Evolutionary conservation across 23 tunicate species (phyloP).

Genomic region (Aplidium turbinatum): DNA sequence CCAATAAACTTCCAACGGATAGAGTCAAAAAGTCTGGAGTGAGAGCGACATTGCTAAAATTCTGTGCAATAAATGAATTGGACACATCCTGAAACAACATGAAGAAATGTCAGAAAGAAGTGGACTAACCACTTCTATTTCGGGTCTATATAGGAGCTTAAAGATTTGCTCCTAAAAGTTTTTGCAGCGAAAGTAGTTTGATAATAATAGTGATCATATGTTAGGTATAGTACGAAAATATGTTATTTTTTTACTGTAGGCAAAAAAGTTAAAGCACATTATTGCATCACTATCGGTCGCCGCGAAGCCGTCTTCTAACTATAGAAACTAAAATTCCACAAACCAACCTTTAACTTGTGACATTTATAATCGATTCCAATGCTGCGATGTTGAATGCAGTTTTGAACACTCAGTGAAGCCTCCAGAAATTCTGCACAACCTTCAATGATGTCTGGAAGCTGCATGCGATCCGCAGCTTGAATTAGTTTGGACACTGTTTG

Average conservation of each 20-base stretch:
- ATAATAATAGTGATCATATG: neutral
- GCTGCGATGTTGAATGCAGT: constrained; percentile 49
- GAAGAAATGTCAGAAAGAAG: neutral
- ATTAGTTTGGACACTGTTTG: constrained; percentile 51
- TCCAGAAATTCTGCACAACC: constrained; percentile 84
- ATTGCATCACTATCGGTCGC: too few relatives aligned
- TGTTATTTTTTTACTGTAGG: neutral
- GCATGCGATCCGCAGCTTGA: constrained; percentile 33
- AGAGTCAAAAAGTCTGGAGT: constrained; percentile 58
- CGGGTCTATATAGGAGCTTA: too few relatives aligned
- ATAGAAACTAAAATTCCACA: neutral
- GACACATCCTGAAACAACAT: constrained; percentile 28
- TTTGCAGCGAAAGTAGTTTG: neutral
- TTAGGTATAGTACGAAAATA: neutral
- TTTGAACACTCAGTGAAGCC: constrained; percentile 36
- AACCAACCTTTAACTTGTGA: constrained; percentile 51
- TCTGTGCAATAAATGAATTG: constrained; percentile 30
- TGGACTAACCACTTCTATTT: too few relatives aligned
- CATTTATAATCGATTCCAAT: constrained; percentile 66
- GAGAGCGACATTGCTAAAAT: constrained; percentile 48
- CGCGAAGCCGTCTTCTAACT: too few relatives aligned
- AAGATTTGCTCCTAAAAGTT: too few relatives aligned
- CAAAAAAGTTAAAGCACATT: neutral
- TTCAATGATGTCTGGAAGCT: constrained; percentile 50
- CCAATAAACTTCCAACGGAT: constrained; percentile 45